Evolutionary conservation across 2,113 vertebrate genomes (phyloP).

Genomic region (Cephalopholis sonnerati): DNA sequence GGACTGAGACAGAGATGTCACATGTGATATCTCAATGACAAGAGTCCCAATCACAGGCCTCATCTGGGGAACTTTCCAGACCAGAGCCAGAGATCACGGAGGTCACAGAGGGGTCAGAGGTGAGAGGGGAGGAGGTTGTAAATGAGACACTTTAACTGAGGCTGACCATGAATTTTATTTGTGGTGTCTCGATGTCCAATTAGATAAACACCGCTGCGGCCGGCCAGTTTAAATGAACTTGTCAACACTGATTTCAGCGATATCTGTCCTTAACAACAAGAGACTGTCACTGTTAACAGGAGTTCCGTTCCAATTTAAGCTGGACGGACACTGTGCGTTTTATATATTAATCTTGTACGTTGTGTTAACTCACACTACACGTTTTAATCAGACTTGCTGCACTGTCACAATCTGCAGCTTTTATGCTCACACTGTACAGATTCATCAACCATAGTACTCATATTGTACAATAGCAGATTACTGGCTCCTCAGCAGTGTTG

Average conservation of each 20-base stretch:
- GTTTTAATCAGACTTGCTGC: background rate
- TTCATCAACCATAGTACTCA: background rate
- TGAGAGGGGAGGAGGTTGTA: constrained; percentile 73
- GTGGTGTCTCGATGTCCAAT: constrained; percentile 89
- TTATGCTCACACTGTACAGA: background rate
- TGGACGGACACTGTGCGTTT: background rate
- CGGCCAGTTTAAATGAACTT: constrained; percentile 90
- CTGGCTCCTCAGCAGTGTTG: too few relatives aligned
- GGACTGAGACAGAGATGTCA: constrained; percentile 58
- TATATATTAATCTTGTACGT: background rate
- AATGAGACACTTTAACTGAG: constrained; percentile 73
- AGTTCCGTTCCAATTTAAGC: background rate
- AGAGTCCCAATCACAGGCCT: constrained; percentile 48
- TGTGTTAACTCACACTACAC: background rate
- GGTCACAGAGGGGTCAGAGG: constrained; percentile 75
- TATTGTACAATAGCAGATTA: background rate
- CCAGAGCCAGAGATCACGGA: constrained; percentile 61
- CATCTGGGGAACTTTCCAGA: constrained; percentile 47
- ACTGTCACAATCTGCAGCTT: background rate
- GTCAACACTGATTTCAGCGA: constrained; percentile 91
- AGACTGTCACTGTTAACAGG: constrained; percentile 38
- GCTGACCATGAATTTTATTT: constrained; percentile 88
- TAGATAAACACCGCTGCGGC: constrained; percentile 89
- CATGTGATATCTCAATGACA: constrained; percentile 64
- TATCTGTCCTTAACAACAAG: constrained; percentile 72